phyloP scores from a whole-genome alignment of 2,888 invertebrate species.

The Scaptomyza flava region DNA sequence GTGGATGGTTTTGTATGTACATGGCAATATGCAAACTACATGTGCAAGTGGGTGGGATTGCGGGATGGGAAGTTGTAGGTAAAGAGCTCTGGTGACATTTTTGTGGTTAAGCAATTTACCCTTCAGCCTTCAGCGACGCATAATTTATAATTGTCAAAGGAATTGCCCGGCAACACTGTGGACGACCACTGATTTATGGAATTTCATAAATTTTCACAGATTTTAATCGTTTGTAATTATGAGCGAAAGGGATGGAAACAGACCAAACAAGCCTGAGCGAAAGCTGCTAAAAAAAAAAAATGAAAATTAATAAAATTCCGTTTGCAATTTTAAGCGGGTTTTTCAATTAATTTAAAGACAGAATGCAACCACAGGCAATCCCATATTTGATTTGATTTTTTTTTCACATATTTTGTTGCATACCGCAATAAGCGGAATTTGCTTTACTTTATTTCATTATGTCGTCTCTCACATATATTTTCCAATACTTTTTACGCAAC shows the following conservation, averaged over 20 bases:
- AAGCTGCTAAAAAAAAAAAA: constrained; percentile 18
- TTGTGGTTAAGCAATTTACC: constrained; percentile 75
- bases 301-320: constrained; percentile 22
- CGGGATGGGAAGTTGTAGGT: background rate
- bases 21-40: constrained; percentile 55
- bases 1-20: constrained; percentile 31
- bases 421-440: constrained; percentile 21
- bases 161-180: constrained; percentile 46
- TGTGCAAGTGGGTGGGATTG: constrained; percentile 35
- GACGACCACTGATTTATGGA: constrained; percentile 79
- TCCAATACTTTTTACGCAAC: constrained; percentile 15
- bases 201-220: constrained; percentile 83
- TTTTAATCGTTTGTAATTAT: constrained; percentile 83
- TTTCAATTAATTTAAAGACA: constrained; percentile 74
- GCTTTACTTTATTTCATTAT: constrained; percentile 69
- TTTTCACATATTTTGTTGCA: constrained; percentile 15
- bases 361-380: constrained; percentile 58
- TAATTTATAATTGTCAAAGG: constrained; percentile 80
- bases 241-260: constrained; percentile 8
- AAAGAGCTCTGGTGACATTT: constrained; percentile 62
- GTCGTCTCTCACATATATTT: constrained; percentile 16
- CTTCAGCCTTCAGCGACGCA: constrained; percentile 59
- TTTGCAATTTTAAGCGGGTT: constrained; percentile 41
- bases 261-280: background rate
- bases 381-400: constrained; percentile 72